Evolutionary conservation across 1,140 invertebrate species (phyloP).

Genomic region (Meloidogyne exigua): DNA sequence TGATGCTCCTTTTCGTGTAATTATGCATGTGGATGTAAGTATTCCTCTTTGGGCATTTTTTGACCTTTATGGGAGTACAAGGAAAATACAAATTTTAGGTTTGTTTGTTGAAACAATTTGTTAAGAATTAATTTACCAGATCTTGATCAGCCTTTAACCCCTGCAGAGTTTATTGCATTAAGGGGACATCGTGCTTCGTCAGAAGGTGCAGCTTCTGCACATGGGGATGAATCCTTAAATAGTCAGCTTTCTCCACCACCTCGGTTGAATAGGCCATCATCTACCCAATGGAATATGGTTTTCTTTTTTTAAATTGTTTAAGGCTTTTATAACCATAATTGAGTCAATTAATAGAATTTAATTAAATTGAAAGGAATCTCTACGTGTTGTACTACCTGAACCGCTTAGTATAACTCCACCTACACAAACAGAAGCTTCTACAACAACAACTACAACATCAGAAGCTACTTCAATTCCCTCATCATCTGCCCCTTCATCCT

Average conservation of each 20-base stretch:
- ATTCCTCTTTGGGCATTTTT: constrained; percentile 88
- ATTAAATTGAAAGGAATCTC: constrained; percentile 8
- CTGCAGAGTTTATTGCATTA: constrained; percentile 2
- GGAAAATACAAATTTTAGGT: constrained; percentile 70
- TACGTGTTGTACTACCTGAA: constrained; percentile 19
- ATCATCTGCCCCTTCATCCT: neutral
- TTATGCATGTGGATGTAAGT: constrained; percentile 91
- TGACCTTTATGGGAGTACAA: constrained; percentile 89
- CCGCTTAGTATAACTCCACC: neutral
- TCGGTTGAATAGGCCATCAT: constrained; percentile 11
- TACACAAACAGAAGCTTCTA: neutral
- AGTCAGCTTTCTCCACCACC: neutral
- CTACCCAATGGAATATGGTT: constrained; percentile 17
- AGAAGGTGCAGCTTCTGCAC: constrained; percentile 16
- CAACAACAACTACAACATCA: neutral
- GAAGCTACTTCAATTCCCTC: constrained; percentile 8
- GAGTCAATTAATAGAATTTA: too few relatives aligned
- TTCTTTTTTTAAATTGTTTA: neutral
- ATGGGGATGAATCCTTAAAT: neutral
- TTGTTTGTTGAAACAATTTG: constrained; percentile 2
- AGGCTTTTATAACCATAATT: too few relatives aligned
- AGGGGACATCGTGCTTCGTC: constrained; percentile 23
- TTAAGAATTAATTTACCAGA: constrained; percentile 7
- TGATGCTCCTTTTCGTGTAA: constrained; percentile 54
- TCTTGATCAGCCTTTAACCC: neutral